Conservation (phyloP, 2,113 vertebrate species). For the Tylochromis polylepis region DNA sequence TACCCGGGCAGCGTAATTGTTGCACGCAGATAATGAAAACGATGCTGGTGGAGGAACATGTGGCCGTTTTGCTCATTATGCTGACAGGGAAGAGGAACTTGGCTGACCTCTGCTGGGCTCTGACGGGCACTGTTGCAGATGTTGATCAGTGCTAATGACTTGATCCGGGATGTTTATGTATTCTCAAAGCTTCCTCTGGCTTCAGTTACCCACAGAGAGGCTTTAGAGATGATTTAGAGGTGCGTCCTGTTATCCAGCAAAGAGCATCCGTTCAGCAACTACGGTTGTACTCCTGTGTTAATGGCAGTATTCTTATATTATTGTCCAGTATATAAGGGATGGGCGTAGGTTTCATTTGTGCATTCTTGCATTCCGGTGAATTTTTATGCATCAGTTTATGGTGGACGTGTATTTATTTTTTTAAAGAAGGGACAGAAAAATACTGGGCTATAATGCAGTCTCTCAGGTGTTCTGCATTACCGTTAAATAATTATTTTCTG, state of each 20-base stretch:
- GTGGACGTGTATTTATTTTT: background rate
- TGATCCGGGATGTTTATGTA: background rate
- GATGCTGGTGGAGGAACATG: background rate
- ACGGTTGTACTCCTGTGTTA: background rate
- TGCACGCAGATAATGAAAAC: slow-evolving; percentile 29
- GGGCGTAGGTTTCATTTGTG: background rate
- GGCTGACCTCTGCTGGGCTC: slow-evolving; percentile 70
- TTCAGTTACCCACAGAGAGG: background rate
- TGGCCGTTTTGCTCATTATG: slow-evolving; percentile 4
- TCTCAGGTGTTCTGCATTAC: background rate
- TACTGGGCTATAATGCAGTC: background rate
- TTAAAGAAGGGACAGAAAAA: background rate
- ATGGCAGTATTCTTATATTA: background rate
- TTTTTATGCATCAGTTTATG: background rate
- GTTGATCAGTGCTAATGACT: slow-evolving; percentile 10
- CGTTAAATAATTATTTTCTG: background rate
- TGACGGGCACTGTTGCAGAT: slow-evolving; percentile 37
- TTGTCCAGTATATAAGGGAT: background rate
- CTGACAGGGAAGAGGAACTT: slow-evolving; percentile 45
- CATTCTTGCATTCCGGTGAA: background rate
- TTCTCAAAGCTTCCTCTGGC: background rate
- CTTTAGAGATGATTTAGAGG: background rate
- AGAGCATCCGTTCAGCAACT: background rate
- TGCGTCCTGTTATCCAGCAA: background rate
- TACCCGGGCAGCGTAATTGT: background rate